Evolutionary conservation across 2,113 vertebrate species (phyloP).

Genomic region (Megaleporinus macrocephalus): DNA sequence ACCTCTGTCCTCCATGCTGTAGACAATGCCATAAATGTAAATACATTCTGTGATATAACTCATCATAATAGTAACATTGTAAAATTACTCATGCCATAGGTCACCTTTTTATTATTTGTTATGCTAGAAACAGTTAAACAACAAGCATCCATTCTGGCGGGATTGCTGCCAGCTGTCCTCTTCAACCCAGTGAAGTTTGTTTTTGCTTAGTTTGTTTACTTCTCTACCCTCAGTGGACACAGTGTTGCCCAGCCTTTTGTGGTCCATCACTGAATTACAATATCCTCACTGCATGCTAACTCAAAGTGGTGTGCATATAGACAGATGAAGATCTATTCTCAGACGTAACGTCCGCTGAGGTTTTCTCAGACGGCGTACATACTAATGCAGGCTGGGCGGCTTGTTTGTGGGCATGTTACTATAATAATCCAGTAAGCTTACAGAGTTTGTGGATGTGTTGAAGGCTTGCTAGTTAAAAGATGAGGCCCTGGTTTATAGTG

Average conservation of each 20-base stretch:
- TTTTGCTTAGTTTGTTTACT: conserved; percentile 6
- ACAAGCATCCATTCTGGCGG: neutral
- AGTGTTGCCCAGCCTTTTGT: neutral
- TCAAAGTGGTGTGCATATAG: neutral
- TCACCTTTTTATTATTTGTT: too few relatives aligned
- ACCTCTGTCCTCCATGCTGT: too few relatives aligned
- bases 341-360: neutral
- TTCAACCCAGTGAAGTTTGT: neutral
- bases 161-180: neutral
- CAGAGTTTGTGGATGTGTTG: neutral
- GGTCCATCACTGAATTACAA: conserved; percentile 2
- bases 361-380: neutral
- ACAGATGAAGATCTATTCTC: neutral
- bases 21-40: too few relatives aligned
- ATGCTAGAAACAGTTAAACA: neutral
- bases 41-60: too few relatives aligned
- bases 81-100: too few relatives aligned
- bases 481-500: neutral
- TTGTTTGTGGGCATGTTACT: neutral
- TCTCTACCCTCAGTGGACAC: neutral
- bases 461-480: neutral
- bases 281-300: conserved; percentile 2
- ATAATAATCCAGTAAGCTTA: neutral
- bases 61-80: too few relatives aligned
- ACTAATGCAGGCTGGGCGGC: conserved; percentile 3